These are phyloP conservation scores for Phymanthus crucifer DNA, from an alignment of 92 coral and sea anemone genomes.

Conservation along the genomic window DNA sequence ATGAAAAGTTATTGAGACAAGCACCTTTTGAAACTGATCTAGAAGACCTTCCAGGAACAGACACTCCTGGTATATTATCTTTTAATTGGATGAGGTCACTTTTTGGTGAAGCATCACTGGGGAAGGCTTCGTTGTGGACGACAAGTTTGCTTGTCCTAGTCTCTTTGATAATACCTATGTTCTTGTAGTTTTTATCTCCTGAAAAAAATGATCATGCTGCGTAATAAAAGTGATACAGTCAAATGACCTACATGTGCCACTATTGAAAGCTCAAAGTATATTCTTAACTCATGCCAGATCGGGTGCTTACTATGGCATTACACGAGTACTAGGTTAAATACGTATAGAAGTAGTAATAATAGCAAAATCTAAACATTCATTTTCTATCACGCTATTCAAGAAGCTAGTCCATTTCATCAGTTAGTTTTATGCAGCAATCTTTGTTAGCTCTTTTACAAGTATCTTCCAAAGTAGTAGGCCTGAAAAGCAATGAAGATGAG, in stretches of 20 bases:
- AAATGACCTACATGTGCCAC: no score
- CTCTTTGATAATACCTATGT: not conserved
- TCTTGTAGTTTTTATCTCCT: not conserved
- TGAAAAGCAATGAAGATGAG: slow-evolving; percentile 4
- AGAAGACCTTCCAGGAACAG: slow-evolving; percentile 31
- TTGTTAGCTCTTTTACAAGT: not conserved
- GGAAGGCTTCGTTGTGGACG: not conserved
- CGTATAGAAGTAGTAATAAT: no score
- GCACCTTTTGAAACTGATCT: slow-evolving; percentile 46
- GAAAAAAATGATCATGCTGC: not conserved
- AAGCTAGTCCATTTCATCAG: not conserved
- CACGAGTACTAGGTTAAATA: no score
- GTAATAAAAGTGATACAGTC: not conserved
- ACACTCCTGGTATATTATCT: slow-evolving; percentile 26
- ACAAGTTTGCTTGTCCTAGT: not conserved
- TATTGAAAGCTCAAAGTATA: not conserved
- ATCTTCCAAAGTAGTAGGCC: slow-evolving; percentile 28
- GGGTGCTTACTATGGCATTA: no score
- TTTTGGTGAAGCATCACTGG: slow-evolving; percentile 13
- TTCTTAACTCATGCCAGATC: no score
- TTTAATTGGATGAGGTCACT: slow-evolving; percentile 28
- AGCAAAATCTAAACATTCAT: no score
- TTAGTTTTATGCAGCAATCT: not conserved
- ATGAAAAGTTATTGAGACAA: slow-evolving; percentile 41
- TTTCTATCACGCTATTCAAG: no score